Conservation (phyloP, 1,140 invertebrate genomes). For the Maconellicoccus hirsutus region DNA sequence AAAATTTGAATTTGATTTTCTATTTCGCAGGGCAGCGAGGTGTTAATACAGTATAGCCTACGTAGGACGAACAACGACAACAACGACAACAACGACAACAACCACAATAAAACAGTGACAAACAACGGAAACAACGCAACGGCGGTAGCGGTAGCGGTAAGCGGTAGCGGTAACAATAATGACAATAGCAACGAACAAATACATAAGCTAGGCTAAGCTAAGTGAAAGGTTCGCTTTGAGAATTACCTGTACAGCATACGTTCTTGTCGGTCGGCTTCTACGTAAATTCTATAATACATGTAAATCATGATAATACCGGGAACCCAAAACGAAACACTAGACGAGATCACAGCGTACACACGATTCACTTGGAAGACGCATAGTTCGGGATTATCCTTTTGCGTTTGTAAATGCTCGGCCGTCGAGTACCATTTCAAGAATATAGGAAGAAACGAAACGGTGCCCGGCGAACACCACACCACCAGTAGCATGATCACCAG, state of each 20-base stretch:
- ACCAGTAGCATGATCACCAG: slow-evolving; percentile 71
- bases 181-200: too few species aligned
- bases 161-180: too few species aligned
- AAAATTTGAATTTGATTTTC: neutral
- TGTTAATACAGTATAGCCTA: neutral
- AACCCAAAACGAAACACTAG: slow-evolving; percentile 91
- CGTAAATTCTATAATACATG: slow-evolving; percentile 84
- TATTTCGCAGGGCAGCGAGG: neutral
- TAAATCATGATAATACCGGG: slow-evolving; percentile 86
- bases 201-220: too few species aligned
- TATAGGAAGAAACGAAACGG: slow-evolving; percentile 91
- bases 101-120: too few species aligned
- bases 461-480: slow-evolving; percentile 80
- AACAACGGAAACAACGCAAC: too few species aligned
- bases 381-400: slow-evolving; percentile 55
- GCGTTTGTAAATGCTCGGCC: slow-evolving; percentile 52
- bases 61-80: too few species aligned
- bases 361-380: slow-evolving; percentile 82
- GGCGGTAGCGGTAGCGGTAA: too few species aligned
- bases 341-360: slow-evolving; percentile 85
- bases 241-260: slow-evolving; percentile 71
- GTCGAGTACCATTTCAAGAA: slow-evolving; percentile 88
- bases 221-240: slow-evolving; percentile 29
- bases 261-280: slow-evolving; percentile 83
- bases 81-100: too few species aligned